phyloP scores from a whole-genome alignment of 1,140 invertebrate species.

The Thalassaphorura encarpata region DNA sequence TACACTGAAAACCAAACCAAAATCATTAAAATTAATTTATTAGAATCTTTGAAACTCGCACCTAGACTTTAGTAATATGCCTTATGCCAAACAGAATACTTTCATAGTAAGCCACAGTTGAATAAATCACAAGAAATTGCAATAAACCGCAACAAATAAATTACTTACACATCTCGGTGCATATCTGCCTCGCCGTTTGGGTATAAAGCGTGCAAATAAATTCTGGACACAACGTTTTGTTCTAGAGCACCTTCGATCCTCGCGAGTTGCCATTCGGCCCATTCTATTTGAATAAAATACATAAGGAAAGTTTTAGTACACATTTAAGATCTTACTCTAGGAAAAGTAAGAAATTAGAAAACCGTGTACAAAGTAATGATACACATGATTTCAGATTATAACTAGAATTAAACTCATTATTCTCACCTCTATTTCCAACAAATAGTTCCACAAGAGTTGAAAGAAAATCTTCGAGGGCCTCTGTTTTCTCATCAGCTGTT shows the following conservation, averaged over 20 bases:
- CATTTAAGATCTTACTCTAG: too few species aligned
- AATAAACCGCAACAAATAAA: neutral
- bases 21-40: neutral
- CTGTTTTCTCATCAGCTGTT: slow-evolving; percentile 71
- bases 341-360: too few species aligned
- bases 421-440: slow-evolving; percentile 15
- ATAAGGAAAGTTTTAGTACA: too few species aligned
- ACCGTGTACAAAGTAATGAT: too few species aligned
- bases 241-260: slow-evolving; percentile 62
- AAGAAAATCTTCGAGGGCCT: slow-evolving; percentile 45
- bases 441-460: slow-evolving; percentile 18
- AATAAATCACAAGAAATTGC: neutral
- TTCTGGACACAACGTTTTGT: slow-evolving; percentile 68
- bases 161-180: slow-evolving; percentile 71
- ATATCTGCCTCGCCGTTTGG: slow-evolving; percentile 95
- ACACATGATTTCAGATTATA: too few species aligned
- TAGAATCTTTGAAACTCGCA: too few species aligned
- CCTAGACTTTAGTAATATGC: too few species aligned
- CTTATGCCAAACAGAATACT: too few species aligned
- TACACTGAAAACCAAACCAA: slow-evolving; percentile 47
- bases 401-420: too few species aligned
- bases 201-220: slow-evolving; percentile 88
- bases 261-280: slow-evolving; percentile 55
- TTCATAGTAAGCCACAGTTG: neutral
- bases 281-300: too few species aligned